phyloP scores from a whole-genome alignment of 2,797 vertebrate genomes.

The Galagoides demidoff region DNA sequence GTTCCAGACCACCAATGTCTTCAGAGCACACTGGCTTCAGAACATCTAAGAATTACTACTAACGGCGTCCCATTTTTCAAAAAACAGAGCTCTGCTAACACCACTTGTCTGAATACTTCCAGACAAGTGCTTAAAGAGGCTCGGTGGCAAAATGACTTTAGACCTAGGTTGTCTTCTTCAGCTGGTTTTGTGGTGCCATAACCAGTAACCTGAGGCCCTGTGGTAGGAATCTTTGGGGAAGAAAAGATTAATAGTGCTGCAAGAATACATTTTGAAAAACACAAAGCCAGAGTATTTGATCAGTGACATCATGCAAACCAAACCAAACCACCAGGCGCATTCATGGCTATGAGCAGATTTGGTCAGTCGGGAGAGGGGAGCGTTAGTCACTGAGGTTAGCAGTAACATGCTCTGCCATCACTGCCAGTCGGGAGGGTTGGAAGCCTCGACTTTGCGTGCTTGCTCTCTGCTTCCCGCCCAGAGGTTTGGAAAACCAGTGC shows the following conservation, averaged over 20 bases:
- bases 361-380: not conserved
- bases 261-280: constrained; percentile 68
- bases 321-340: not conserved
- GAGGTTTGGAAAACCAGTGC: constrained; percentile 58
- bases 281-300: constrained; percentile 52
- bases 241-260: constrained; percentile 75
- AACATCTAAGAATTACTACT: not conserved
- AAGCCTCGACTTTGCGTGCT: constrained; percentile 68
- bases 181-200: constrained; percentile 66
- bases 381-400: constrained; percentile 76
- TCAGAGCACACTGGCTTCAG: constrained; percentile 11
- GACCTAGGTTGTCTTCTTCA: constrained; percentile 75
- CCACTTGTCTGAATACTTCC: constrained; percentile 33
- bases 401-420: constrained; percentile 70
- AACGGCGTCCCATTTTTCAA: constrained; percentile 25
- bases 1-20: not conserved
- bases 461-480: constrained; percentile 55
- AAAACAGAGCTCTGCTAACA: constrained; percentile 46
- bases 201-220: constrained; percentile 74
- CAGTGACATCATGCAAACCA: constrained; percentile 75
- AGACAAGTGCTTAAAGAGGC: constrained; percentile 40
- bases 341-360: constrained; percentile 53
- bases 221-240: constrained; percentile 74
- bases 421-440: constrained; percentile 60
- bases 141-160: constrained; percentile 26